Evolutionary conservation across 2,113 vertebrate genomes (phyloP).

Genomic region (Cynopterus brachyotis): DNA sequence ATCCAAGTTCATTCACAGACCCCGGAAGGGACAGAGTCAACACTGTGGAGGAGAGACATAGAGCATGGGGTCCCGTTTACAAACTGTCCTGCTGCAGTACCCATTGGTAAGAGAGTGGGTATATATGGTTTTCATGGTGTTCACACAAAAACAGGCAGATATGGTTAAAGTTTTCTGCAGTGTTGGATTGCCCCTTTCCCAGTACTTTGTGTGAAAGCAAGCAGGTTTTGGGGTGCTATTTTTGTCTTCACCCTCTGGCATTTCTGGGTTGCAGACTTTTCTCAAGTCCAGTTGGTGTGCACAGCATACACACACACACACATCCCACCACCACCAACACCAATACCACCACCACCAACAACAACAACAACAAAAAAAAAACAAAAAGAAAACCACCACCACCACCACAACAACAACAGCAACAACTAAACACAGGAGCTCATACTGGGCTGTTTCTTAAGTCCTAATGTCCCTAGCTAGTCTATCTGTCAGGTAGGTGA

Average conservation of each 20-base stretch:
- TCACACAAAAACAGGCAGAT: not conserved
- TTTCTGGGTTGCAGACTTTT: not conserved
- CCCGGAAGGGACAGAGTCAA: not conserved
- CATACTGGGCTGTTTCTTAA: not conserved
- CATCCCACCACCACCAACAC: not conserved
- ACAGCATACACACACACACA: not conserved
- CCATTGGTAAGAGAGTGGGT: not conserved
- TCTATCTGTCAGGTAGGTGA: not conserved
- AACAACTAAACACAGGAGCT: not conserved
- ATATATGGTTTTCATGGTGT: not conserved
- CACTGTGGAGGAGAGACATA: accelerated
- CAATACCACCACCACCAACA: too few relatives aligned
- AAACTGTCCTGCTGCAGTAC: too few relatives aligned
- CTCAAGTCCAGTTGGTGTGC: not conserved
- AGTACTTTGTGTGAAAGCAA: not conserved
- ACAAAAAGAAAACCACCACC: not conserved
- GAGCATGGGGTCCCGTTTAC: not conserved
- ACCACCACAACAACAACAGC: not conserved
- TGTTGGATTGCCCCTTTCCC: not conserved
- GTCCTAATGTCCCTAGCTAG: not conserved
- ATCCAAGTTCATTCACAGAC: not conserved
- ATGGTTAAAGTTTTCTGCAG: not conserved
- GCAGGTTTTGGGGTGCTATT: not conserved
- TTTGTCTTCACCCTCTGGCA: not conserved
- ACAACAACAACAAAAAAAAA: not conserved